Percentiles rank a stretch among this genome's conserved stretches.
Evolutionary conservation across 2,888 invertebrate genomes (phyloP).

Genomic region (Cantharis rufa): DNA sequence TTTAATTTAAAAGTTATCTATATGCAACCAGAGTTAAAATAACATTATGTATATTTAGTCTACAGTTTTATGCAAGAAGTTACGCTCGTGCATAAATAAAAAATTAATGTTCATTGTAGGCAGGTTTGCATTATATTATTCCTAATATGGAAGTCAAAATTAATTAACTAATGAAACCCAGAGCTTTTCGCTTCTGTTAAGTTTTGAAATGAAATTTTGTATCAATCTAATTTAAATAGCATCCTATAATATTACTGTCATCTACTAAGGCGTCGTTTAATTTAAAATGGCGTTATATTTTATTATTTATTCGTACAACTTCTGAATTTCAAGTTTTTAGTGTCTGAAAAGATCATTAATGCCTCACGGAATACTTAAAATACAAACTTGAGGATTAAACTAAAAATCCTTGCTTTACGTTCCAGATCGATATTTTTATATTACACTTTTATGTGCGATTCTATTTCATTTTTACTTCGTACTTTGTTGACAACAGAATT

Average conservation of each 20-base stretch:
- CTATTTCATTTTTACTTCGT: not conserved
- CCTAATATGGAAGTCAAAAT: not conserved
- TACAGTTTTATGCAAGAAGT: not conserved
- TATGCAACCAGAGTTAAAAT: not conserved
- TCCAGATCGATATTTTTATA: not conserved
- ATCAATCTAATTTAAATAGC: not conserved
- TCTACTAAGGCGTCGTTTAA: not conserved
- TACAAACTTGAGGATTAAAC: not conserved
- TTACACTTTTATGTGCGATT: not conserved
- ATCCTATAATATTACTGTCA: not conserved
- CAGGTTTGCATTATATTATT: not conserved
- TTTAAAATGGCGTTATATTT: not conserved
- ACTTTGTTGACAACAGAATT: not conserved
- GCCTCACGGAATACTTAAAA: not conserved
- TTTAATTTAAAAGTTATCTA: not conserved
- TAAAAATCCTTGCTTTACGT: not conserved
- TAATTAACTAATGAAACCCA: not conserved
- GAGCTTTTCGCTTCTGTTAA: not conserved
- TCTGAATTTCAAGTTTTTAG: not conserved
- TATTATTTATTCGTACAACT: not conserved
- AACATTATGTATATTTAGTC: not conserved
- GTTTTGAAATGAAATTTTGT: not conserved
- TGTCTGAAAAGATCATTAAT: not conserved
- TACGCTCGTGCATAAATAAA: not conserved
- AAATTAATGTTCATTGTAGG: not conserved